Conservation (phyloP, 2,888 invertebrate species). For the Rotaria macrura region DNA sequence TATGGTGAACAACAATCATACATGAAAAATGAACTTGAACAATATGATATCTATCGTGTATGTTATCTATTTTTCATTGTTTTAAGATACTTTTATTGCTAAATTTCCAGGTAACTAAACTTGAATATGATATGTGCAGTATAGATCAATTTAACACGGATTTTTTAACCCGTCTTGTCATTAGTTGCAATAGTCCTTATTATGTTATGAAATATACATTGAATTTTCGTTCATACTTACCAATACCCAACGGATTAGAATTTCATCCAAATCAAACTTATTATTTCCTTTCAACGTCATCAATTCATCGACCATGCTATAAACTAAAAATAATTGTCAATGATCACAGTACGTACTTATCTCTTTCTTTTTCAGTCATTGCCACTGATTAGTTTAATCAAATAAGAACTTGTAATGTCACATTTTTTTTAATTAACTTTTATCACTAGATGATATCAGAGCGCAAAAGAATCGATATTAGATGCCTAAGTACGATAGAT, state of each 20-base stretch:
- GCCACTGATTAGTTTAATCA: neutral
- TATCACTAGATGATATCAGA: too few species aligned
- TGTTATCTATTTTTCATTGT: neutral
- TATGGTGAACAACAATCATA: conserved; percentile 12
- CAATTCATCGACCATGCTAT: neutral
- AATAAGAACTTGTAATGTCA: neutral
- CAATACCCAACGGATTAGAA: conserved; percentile 7
- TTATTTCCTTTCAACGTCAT: neutral
- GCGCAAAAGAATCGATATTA: too few species aligned
- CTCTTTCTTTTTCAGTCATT: neutral
- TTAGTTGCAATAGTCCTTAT: neutral
- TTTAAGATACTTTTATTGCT: neutral
- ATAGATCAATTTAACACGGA: neutral
- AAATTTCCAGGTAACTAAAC: neutral
- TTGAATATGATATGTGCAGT: neutral
- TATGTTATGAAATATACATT: conserved; percentile 16
- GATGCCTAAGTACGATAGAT: too few species aligned
- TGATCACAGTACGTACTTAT: neutral
- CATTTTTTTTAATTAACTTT: too few species aligned
- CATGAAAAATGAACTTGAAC: neutral
- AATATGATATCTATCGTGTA: conserved; percentile 17
- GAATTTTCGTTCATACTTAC: conserved; percentile 10
- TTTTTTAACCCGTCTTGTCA: neutral
- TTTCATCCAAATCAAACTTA: neutral
- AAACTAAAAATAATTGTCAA: neutral